Conservation (phyloP, 2,888 invertebrate species). For the Pasiphila rectangulata region DNA sequence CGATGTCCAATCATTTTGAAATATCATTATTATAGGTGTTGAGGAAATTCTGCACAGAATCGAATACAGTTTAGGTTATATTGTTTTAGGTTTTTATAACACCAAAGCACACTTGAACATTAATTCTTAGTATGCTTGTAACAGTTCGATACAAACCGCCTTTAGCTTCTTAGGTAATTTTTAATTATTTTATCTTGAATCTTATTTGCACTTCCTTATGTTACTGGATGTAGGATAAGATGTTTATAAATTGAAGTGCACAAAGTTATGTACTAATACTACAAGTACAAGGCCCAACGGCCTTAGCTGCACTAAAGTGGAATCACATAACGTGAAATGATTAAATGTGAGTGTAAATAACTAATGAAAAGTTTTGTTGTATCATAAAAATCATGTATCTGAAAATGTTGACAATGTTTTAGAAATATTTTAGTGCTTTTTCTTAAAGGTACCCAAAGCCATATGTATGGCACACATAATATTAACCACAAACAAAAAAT, state of each 20-base stretch:
- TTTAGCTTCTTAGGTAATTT: conserved; percentile 35
- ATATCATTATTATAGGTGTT: neutral
- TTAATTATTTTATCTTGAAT: conserved; percentile 26
- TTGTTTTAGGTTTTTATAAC: conserved; percentile 18
- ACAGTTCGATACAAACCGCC: conserved; percentile 47
- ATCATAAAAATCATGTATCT: conserved; percentile 55
- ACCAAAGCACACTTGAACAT: conserved; percentile 30
- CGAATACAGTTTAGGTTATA: conserved; percentile 7
- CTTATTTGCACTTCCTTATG: conserved; percentile 49
- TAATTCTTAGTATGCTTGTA: conserved; percentile 26
- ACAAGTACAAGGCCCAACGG: conserved; percentile 26
- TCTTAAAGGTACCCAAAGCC: conserved; percentile 71
- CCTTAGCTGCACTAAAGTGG: conserved; percentile 19
- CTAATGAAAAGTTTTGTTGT: conserved; percentile 55
- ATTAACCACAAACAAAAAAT: conserved; percentile 76
- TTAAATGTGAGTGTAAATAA: conserved; percentile 42
- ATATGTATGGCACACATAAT: conserved; percentile 70
- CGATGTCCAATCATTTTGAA: conserved; percentile 9
- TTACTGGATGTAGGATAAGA: conserved; percentile 40
- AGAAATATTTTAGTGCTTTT: conserved; percentile 71
- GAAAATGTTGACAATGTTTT: conserved; percentile 68
- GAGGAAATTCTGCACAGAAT: neutral
- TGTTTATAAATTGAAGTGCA: conserved; percentile 66
- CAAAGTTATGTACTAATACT: conserved; percentile 50
- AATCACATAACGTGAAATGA: conserved; percentile 31